Base-by-base conservation (phyloP, 2,797 vertebrate species). In the Esox masquinongy region DNA sequence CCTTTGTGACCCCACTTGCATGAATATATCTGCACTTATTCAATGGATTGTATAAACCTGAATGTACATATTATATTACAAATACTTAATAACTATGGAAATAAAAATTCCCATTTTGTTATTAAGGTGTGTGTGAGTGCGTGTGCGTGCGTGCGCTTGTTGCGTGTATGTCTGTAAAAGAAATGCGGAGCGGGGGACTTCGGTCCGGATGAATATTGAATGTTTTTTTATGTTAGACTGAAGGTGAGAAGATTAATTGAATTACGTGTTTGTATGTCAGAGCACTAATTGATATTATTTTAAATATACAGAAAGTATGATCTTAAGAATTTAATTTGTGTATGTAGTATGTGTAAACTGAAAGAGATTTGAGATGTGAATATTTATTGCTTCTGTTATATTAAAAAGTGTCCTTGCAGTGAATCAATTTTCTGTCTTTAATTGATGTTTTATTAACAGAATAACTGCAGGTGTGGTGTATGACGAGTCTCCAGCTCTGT, bases 311-410 rank as follows among this genome's bases (percentile, higher is more conserved):
- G 79, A 29, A 75, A 77, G 83, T 86, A 85, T 88, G 73, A 91
- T 90, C 89, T 91, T 49, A 31, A 39, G 19, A 80, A 84, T 93
- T 90, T 81, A 82, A 88, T 92, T 92, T 94, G 88, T 94, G 91
- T 92, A 89, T 92, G 92, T 92, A 92, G 83, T 86, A 84, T 85
- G 89, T 94, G 89, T 88, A 79, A 84, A 90, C 86, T 90, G 89
- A 89, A 92, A 90, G 85, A 92, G 89, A 93, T 88, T 75, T 90
- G 87, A 94, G 86, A 94, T 94, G 92, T 95, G 90, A 93, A 94
- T 95, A 95, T 94, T 93, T 95, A 95, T 94, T 95, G 94, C 94
- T 94, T 93, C 93, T 91, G 92, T 94, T 90, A 88, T 92, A 93
- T 91, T 93, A 95, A 94, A 88, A 88, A 94, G 93, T 93, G 93